Evolutionary conservation across 1,140 invertebrate species (phyloP).

Genomic region (Bombus vancouverensis): DNA sequence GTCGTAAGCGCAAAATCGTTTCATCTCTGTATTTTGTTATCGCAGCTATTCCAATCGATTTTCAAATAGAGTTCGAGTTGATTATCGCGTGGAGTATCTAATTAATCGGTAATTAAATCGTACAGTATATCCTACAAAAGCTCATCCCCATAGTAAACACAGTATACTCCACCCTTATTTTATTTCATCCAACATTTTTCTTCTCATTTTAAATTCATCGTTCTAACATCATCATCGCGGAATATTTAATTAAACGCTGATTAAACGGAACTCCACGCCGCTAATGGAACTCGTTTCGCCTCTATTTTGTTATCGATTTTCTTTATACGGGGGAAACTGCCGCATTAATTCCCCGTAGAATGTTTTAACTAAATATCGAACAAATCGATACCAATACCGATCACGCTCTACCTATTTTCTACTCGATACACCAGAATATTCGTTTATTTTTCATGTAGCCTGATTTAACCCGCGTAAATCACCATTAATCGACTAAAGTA

Average conservation of each 20-base stretch:
- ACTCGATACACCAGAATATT: not conserved
- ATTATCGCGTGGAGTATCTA: slow-evolving; percentile 5
- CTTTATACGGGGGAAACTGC: not conserved
- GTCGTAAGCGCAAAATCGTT: slow-evolving; percentile 4
- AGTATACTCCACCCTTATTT: not conserved
- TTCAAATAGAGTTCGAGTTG: not conserved
- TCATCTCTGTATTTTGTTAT: slow-evolving; percentile 20
- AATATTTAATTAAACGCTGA: slow-evolving; percentile 7
- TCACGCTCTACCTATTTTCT: not conserved
- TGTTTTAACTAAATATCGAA: not conserved
- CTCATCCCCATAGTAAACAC: too few relatives aligned
- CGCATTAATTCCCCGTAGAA: not conserved
- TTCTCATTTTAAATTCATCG: not conserved
- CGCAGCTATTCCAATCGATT: not conserved
- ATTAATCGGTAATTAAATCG: slow-evolving; percentile 26
- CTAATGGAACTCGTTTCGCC: slow-evolving; percentile 8
- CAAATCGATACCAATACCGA: not conserved
- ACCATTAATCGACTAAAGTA: not conserved
- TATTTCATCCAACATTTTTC: not conserved
- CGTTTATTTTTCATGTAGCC: not conserved
- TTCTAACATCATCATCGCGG: not conserved
- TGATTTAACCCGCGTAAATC: not conserved
- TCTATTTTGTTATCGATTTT: not conserved
- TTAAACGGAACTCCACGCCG: not conserved
- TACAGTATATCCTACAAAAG: too few relatives aligned